phyloP scores from a whole-genome alignment of 2,113 vertebrate genomes.

The Sturnira hondurensis region DNA sequence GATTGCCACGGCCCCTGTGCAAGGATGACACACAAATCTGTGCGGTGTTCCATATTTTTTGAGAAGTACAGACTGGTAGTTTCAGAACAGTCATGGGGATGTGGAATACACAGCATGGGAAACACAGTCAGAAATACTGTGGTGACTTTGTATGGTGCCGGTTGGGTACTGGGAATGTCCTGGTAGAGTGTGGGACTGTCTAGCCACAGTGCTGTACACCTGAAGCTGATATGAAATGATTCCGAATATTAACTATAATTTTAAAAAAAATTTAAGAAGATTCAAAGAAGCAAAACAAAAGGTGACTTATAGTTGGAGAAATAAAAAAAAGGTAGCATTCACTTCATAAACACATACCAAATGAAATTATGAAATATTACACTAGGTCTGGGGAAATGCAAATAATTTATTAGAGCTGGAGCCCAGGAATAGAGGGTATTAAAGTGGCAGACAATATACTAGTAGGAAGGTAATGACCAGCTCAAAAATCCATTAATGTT shows the following conservation, averaged over 20 bases:
- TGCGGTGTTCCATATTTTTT: background rate
- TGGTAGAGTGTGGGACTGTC: background rate
- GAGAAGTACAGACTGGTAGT: background rate
- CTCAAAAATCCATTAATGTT: background rate
- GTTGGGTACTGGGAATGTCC: background rate
- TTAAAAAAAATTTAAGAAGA: background rate
- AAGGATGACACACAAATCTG: background rate
- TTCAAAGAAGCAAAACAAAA: background rate
- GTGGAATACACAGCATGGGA: background rate
- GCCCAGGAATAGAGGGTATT: background rate
- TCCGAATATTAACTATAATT: background rate
- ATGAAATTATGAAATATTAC: background rate
- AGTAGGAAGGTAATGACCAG: background rate
- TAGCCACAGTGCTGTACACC: background rate
- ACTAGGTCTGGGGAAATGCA: background rate
- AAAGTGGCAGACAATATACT: background rate
- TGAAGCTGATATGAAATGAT: background rate
- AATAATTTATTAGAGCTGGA: background rate
- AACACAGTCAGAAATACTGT: background rate
- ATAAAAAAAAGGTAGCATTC: background rate
- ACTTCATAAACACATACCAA: background rate
- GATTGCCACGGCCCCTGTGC: background rate
- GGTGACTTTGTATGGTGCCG: background rate
- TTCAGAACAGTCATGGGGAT: background rate
- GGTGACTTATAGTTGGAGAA: background rate